Evolutionary conservation across 2,888 invertebrate species (phyloP).

Genomic region (Tanaodytes sp.): DNA sequence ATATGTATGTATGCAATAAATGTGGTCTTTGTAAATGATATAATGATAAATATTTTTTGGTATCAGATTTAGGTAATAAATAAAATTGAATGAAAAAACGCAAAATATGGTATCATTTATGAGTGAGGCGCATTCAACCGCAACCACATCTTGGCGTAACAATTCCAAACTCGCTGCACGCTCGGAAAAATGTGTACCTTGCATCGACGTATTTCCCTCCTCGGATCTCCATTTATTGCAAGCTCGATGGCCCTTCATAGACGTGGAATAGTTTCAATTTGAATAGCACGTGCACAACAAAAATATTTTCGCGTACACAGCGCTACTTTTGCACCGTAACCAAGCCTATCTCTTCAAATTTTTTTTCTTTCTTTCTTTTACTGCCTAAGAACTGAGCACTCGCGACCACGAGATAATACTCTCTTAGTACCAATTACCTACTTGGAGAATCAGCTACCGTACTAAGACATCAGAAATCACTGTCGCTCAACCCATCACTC

Average conservation of each 20-base stretch:
- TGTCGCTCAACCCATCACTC: neutral
- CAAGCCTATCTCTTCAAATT: neutral
- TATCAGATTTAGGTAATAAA: too few relatives aligned
- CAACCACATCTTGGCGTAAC: slow-evolving; percentile 22
- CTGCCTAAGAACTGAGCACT: neutral
- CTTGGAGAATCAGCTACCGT: neutral
- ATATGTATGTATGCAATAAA: too few relatives aligned
- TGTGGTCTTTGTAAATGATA: too few relatives aligned
- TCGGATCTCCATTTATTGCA: slow-evolving; percentile 35
- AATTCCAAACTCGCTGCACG: slow-evolving; percentile 5
- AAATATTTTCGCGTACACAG: slow-evolving; percentile 18
- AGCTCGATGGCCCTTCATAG: slow-evolving; percentile 20
- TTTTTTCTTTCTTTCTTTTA: neutral
- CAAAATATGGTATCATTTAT: too few relatives aligned
- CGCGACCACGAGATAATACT: neutral
- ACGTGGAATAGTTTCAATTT: slow-evolving; percentile 26
- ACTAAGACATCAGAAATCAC: neutral
- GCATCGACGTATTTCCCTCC: slow-evolving; percentile 21
- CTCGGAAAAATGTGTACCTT: slow-evolving; percentile 30
- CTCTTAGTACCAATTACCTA: neutral
- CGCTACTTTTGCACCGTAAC: neutral
- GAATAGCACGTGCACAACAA: slow-evolving; percentile 35
- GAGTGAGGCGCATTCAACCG: too few relatives aligned
- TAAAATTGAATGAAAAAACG: too few relatives aligned
- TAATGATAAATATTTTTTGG: too few relatives aligned